These are phyloP conservation scores for Remorina albescens DNA, from an alignment of 2,797 vertebrate species.

Conservation along the genomic window DNA sequence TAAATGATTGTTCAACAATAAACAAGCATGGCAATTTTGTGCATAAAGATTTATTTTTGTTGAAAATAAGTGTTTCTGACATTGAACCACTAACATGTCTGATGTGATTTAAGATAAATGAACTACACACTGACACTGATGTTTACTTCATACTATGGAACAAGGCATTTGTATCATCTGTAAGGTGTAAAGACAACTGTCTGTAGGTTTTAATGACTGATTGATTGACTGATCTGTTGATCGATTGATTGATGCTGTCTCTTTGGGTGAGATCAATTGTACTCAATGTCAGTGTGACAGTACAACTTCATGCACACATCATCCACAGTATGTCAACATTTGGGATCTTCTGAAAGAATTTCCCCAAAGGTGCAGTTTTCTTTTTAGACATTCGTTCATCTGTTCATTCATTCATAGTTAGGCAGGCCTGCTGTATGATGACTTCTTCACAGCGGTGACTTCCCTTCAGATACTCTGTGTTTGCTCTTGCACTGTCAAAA, in stretches of 20 bases:
- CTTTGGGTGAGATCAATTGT: slow-evolving; percentile 75
- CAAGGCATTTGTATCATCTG: slow-evolving; percentile 76
- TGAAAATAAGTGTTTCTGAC: slow-evolving; percentile 81
- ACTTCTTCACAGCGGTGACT: slow-evolving; percentile 70
- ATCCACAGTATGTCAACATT: slow-evolving; percentile 63
- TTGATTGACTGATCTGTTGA: slow-evolving; percentile 43
- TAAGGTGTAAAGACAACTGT: slow-evolving; percentile 65
- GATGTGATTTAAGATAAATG: slow-evolving; percentile 72
- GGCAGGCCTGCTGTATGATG: slow-evolving; percentile 55
- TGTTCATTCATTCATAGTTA: slow-evolving; percentile 68
- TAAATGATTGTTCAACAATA: background rate
- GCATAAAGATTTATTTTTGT: slow-evolving; percentile 82
- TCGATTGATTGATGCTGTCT: slow-evolving; percentile 53
- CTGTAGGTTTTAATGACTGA: slow-evolving; percentile 39
- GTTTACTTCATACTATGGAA: slow-evolving; percentile 65
- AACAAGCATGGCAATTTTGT: slow-evolving; percentile 60
- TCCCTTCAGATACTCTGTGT: slow-evolving; percentile 52
- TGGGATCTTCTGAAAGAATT: slow-evolving; percentile 59
- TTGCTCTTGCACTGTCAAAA: slow-evolving; percentile 54
- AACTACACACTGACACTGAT: slow-evolving; percentile 73
- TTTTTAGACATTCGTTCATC: slow-evolving; percentile 73
- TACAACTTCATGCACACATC: slow-evolving; percentile 69
- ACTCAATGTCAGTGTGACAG: slow-evolving; percentile 70
- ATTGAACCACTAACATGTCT: slow-evolving; percentile 70
- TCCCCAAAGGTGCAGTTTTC: slow-evolving; percentile 67